Base-by-base conservation (phyloP, 2,797 vertebrate species). In the Betta splendens region DNA sequence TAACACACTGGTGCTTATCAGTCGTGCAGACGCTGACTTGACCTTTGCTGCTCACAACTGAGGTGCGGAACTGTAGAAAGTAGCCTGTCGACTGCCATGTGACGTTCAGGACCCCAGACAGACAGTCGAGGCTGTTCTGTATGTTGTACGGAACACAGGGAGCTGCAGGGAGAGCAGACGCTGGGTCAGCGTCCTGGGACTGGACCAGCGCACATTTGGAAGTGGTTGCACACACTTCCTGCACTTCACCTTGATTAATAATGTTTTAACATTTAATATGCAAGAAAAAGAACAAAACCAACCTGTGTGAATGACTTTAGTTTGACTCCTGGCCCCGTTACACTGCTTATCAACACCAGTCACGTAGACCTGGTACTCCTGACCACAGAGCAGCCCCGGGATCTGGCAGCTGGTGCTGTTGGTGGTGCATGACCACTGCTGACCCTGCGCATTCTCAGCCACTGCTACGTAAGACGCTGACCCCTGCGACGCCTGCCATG, bases 101-200 rank as follows among this genome's bases (percentile, higher is more conserved):
- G 13, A 93, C 44, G 5, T 89, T 89, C 29, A 91, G 85, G 29
- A 82, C 69, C 1, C 87, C 88, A 9, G 87, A 73, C 25, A 72
- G 74, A 66, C 92, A 94, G 32, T 84, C 64, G 0, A 92, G 74
- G 25, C 70, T 9, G 5, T 28, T 63, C 35, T 83, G 74, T 21
- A 93, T 16, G 4, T 80, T 66, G 20, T 72, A 59, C 9, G 93
- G 91, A 26, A 86, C 74, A 25, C 93, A 94, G 1, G 93, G 92
- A 64, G 89, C 93, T 94, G 75, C 15, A 57, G 32, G 51, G 32
- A 66, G 36, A 58, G 9, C 7, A 25, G 46, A 1, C 60, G 16
- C 0, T n/a, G 21, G 6, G 50, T 3, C 51, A 33, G 16, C 23
- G 36, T 28, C 40, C 44, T 9, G n/a, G n/a, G n/a, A n/a, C n/a